These are phyloP conservation scores for Abrostola triplasia DNA, from an alignment of 2,888 invertebrate species.

Conservation along the genomic window DNA sequence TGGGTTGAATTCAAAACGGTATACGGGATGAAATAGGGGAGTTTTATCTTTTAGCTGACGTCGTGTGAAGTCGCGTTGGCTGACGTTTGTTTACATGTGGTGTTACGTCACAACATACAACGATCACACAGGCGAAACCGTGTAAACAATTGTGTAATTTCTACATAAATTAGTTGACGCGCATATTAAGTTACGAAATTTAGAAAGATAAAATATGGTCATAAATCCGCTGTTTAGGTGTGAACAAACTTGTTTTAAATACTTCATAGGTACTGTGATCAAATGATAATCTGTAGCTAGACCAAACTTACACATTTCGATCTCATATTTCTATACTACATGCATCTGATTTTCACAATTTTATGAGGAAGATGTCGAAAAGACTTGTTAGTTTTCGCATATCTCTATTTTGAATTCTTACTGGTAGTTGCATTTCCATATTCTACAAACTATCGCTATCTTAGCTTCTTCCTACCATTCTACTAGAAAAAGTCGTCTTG, in stretches of 20 bases:
- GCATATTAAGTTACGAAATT: constrained; percentile 25
- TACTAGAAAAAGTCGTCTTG: background rate
- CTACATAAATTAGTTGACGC: constrained; percentile 36
- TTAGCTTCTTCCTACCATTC: too few species aligned
- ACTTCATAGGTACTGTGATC: too few species aligned
- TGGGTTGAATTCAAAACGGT: constrained; percentile 14
- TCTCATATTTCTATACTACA: too few species aligned
- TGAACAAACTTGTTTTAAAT: background rate
- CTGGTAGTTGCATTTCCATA: too few species aligned
- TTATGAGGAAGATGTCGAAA: too few species aligned
- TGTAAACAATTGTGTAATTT: constrained; percentile 42
- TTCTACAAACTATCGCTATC: too few species aligned
- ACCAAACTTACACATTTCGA: too few species aligned
- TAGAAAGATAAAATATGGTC: background rate
- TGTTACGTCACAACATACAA: constrained; percentile 29
- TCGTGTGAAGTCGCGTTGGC: constrained; percentile 17
- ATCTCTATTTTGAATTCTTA: too few species aligned
- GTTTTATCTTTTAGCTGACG: constrained; percentile 40
- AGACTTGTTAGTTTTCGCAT: too few species aligned
- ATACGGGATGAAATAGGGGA: constrained; percentile 14
- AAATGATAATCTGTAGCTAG: too few species aligned
- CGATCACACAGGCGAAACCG: constrained; percentile 38
- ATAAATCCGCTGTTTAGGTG: background rate
- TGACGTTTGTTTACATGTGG: constrained; percentile 39
- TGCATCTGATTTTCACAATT: too few species aligned